Evolutionary conservation across 2,113 vertebrate species (phyloP), one percentile per base, ranked within the genome.

Genomic region (Potamarius usumacintae): DNA sequence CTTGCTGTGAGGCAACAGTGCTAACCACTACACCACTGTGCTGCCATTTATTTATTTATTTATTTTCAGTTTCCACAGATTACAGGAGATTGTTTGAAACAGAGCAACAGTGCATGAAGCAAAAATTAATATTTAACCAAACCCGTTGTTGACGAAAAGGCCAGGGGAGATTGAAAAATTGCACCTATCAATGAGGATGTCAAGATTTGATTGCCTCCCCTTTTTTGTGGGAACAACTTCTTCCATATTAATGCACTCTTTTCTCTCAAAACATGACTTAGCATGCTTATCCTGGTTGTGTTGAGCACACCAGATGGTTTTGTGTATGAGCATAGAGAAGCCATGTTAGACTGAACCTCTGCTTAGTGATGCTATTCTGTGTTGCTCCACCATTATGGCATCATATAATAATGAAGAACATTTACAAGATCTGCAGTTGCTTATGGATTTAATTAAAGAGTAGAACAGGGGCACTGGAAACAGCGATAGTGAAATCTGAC

Each of bases 241-340:
- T 89, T 92, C 27, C 50, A 86, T 86, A 93, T 93, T 94, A 91
- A 93, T 89, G 84, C 90, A 89, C 88, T 83, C 86, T 89, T 87
- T 91, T 85, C 90, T 90, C 88, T 76, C 20, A 83, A 90, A 91
- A 88, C 91, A 92, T 92, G 92, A 92, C 90, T 90, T 90, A 80
- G 88, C 88, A 87, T 93, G 91, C 92, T 92, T 91, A 88, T 84
- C 90, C 90, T 88, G 90, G 90, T 91, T 92, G 92, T 94, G 90
- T 92, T 85, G 86, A 92, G 91, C 89, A 90, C 83, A 91, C 87
- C 88, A 88, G 92, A 92, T 91, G 91, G 71, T 93, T 94, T 94
- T 94, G 93, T 89, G 93, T 92, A 89, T 90, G 90, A 85, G 7
- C 57, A 14, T 50, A 63, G 27, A 42, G 30, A 77, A 85, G 60